Base-by-base conservation (phyloP, 2,888 invertebrate genomes). In the Microplitis manilae region DNA sequence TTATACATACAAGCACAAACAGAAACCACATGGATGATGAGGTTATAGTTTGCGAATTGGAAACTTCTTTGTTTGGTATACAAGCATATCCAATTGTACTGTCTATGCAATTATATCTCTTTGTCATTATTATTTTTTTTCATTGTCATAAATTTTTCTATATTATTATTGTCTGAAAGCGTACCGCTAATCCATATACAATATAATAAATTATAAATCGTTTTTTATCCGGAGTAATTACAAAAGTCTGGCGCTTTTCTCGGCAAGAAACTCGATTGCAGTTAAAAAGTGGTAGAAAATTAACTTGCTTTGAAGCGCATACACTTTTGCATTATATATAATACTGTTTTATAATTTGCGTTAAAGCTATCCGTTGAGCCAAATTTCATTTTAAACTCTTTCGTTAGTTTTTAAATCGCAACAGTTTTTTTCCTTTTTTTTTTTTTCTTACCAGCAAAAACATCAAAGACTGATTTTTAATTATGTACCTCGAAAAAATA, bases 31-130 rank as follows among this genome's bases (percentile, higher is more conserved):
- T 30, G 30, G 30, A 13, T 30, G 65, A 65, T 65, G 65, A 65
- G 65, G 30, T 30, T 38, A 65, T 30, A 20, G 8, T 65, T 17
- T 20, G 30, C 4, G 38, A 72, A 62, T 15, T 64, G 15, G 15
- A 72, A 72, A 72, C 40, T 39, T 62, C 40, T 61, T 72, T 64
- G 39, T 72, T 61, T 17, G 7, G 8, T 38, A 62, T 30, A 30
- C 13, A 13, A 13, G 30, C 13, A 30, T 65, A 38, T 30, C 20
- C 65, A 65, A 65, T 65, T 8, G 20, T 38, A 8, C 13, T 13
- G 38, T 13, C 13, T 30, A 30, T 62, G 13, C 38, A 65, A 30
- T 30, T 20, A 30, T 65, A 30, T 5, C 65, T 17, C 13, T 50
- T 15, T n/a, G 62, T 62, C 13, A 62, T 17, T 7, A 62, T 15